Percentiles rank a stretch among this genome's conserved stretches.
Conservation (phyloP, 1,140 invertebrate genomes). For the Drosophila simulans region DNA sequence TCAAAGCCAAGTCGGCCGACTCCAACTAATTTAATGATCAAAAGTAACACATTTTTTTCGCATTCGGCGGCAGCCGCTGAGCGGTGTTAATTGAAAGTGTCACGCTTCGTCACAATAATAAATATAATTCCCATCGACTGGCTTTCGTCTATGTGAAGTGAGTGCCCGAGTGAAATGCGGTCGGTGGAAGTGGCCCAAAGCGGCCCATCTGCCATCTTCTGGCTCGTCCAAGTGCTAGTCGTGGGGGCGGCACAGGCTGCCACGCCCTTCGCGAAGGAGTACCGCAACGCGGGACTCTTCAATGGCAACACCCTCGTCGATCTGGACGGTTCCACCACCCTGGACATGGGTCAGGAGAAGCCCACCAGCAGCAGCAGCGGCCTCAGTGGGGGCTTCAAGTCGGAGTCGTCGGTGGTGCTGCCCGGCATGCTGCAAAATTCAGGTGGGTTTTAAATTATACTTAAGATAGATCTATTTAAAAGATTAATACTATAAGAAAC, state of each 20-base stretch:
- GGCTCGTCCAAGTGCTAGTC: constrained; percentile 31
- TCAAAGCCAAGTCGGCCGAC: constrained; percentile 53
- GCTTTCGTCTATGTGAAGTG: constrained; percentile 38
- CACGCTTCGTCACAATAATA: constrained; percentile 50
- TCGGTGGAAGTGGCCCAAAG: constrained; percentile 47
- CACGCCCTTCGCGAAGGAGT: constrained; percentile 72
- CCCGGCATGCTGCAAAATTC: constrained; percentile 64
- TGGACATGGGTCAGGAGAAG: constrained; percentile 63
- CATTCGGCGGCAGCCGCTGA: constrained; percentile 33
- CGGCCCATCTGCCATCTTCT: constrained; percentile 44
- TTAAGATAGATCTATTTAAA: no score
- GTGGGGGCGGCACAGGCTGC: constrained; percentile 51
- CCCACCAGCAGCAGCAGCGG: constrained; percentile 34
- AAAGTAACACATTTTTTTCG: constrained; percentile 59
- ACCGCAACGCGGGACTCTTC: constrained; percentile 62
- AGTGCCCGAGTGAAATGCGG: constrained; percentile 41
- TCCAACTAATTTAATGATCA: constrained; percentile 64
- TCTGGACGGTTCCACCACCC: constrained; percentile 60
- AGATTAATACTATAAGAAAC: no score
- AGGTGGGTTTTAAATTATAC: constrained; percentile 29
- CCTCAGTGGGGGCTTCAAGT: constrained; percentile 42
- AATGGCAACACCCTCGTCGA: constrained; percentile 67
- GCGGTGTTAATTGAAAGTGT: constrained; percentile 66
- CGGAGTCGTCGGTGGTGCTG: constrained; percentile 65
- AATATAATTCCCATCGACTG: constrained; percentile 24